Evolutionary conservation across 2,797 vertebrate species (phyloP).

Genomic region (Fistularia commersonii): DNA sequence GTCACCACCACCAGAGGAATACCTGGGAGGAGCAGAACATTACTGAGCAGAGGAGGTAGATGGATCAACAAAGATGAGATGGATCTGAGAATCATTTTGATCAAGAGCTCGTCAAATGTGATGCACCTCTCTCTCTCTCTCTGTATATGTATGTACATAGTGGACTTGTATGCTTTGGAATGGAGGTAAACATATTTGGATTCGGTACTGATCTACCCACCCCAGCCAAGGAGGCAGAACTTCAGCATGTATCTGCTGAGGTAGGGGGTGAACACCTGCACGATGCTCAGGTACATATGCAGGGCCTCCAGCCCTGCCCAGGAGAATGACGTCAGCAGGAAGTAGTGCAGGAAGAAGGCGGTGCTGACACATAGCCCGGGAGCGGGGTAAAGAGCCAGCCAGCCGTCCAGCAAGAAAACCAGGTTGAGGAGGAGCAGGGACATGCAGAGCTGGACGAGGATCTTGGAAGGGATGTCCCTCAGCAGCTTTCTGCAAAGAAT

Average conservation of each 20-base stretch:
- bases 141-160: too few relatives aligned
- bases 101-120: too few relatives aligned
- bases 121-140: too few relatives aligned
- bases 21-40: too few relatives aligned
- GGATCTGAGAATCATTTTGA: too few relatives aligned
- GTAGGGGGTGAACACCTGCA: conserved; percentile 94
- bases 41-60: too few relatives aligned
- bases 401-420: conserved; percentile 86
- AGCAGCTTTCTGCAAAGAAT: conserved; percentile 83
- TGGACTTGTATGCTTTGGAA: too few relatives aligned
- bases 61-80: too few relatives aligned
- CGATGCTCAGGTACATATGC: conserved; percentile 94
- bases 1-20: conserved; percentile 84
- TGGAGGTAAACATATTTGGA: too few relatives aligned
- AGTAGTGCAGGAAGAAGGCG: conserved; percentile 93
- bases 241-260: conserved; percentile 93
- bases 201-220: too few relatives aligned
- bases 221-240: conserved; percentile 90
- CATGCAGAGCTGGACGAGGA: conserved; percentile 89
- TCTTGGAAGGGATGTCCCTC: conserved; percentile 93
- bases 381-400: conserved; percentile 80
- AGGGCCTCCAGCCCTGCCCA: conserved; percentile 97
- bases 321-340: conserved; percentile 91
- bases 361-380: conserved; percentile 84
- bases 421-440: conserved; percentile 89